Base-by-base conservation (phyloP, 1,140 invertebrate genomes). In the Caerostris extrusa region DNA sequence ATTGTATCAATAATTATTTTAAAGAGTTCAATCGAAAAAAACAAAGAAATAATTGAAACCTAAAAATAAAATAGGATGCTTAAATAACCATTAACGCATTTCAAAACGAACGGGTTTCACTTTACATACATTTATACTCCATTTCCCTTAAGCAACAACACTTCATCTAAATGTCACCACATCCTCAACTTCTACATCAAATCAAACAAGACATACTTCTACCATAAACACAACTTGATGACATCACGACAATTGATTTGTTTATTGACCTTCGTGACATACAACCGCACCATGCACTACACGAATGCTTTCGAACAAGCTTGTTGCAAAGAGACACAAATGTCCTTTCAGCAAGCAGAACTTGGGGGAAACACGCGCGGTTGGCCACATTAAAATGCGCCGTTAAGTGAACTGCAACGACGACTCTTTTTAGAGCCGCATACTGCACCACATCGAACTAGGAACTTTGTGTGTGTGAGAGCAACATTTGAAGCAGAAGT, bases 331-430 rank as follows among this genome's bases (percentile, higher is more conserved):
- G 8, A 67, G 34, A 34, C 34, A 67, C 61, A 67, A 67, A 67
- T 4, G 61, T 67, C n/a, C 61, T 67, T 67, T n/a, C 7, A 34
- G 34, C 34, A 34, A 34, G 34, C 61, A 64, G 61, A 64, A 64
- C n/a, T 64, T 82, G 6, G 55, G 34, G 83, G 83, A 85, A 85
- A 58, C 56, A 85, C 83, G 83, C n/a, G 56, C 58, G 83, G 83
- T 85, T 85, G 83, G 56, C 17, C 19, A n/a, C n/a, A 85, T 85
- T 85, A n/a, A 58, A 85, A 85, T 85, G 56, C 56, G 83, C 83
- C 83, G 57, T 57, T 60, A 85, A 85, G 83, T 85, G 83, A 85
- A 85, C 55, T 85, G 57, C 58, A 60, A 60, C 83, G 10, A n/a
- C 7, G 56, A 60, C 58, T 58, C 83, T 60, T 85, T 85, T 56